Base-by-base conservation (phyloP, 2,888 invertebrate species). In the Amblyjoppa fuscipennis region DNA sequence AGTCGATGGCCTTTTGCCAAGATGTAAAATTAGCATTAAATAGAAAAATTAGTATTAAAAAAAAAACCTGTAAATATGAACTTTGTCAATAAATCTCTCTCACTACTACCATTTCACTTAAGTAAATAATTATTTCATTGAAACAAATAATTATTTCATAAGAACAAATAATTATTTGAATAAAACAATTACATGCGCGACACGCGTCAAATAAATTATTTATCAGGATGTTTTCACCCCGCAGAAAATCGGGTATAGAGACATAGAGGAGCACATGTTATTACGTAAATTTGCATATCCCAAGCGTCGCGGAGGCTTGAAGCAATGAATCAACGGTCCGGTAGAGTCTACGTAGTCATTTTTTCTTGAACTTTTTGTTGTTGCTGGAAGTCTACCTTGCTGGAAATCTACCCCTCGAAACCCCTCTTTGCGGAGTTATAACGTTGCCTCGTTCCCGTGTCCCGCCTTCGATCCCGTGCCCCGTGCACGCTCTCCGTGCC, bases 401-500 rank as follows among this genome's bases (percentile, higher is more conserved):
- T 31, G 16, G 4, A 5, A 61, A 16, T 31, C 16, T 16, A 61
- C 28, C 34, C 61, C 16, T 31, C 16, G 16, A 41, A 49, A 16
- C 31, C 28, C 31, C 28, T n/a, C 80, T 70, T 28, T 53, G 49
- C 34, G 51, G 53, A 76, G 71, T 64, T 31, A 71, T 28, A 68
- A 20, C 41, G 56, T 56, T 61, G 6, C 13, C 51, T 38, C 31
- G 49, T 53, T 61, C 64, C 75, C 75, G 20, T 45, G 25, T 11
- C 38, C 20, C 31, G 11, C 49, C 41, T 45, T 28, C 74, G 61
- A 81, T 81, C 51, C 41, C 69, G 70, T 75, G 77, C 70, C 53
- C 74, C 64, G 70, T 79, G 71, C 85, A 79, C 71, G 79, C 78
- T 66, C 70, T 74, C 53, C 81, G 45, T 45, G 64, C 53, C 49